These are phyloP conservation scores for Mayetiola destructor DNA, from an alignment of 2,888 invertebrate genomes.

Conservation along the genomic window DNA sequence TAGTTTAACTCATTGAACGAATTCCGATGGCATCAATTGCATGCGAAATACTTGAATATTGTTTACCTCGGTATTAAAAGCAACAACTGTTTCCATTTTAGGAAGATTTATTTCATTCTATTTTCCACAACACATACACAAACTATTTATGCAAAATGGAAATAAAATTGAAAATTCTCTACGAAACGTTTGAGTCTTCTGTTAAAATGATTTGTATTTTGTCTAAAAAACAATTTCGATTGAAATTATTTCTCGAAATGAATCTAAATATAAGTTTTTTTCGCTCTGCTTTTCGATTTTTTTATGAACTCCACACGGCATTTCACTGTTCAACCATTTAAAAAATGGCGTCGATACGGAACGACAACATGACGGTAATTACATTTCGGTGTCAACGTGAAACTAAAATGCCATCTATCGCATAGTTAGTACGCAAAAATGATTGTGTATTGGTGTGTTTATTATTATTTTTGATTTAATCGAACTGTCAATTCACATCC, in stretches of 20 bases:
- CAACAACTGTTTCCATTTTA: constrained; percentile 33
- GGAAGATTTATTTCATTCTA: constrained; percentile 13
- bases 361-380: constrained; percentile 11
- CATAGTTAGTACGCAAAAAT: not conserved
- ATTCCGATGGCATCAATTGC: not conserved
- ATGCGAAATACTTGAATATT: no score
- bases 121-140: constrained; percentile 8
- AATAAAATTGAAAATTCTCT: not conserved
- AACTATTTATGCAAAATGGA: no score
- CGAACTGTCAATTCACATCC: no score
- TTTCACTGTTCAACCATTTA: constrained; percentile 11
- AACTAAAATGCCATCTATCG: constrained; percentile 6
- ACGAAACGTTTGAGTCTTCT: not conserved
- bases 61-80: constrained; percentile 35
- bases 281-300: not conserved
- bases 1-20: no score
- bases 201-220: not conserved
- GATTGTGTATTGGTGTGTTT: constrained; percentile 2
- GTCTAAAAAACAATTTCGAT: constrained; percentile 2
- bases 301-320: constrained; percentile 12
- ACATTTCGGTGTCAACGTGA: constrained; percentile 3
- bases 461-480: constrained; percentile 1
- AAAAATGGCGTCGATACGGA: constrained; percentile 13
- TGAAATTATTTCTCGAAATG: constrained; percentile 3
- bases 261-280: constrained; percentile 3